Conservation (phyloP, 2,888 invertebrate species). For the Eupithecia insigniata region DNA sequence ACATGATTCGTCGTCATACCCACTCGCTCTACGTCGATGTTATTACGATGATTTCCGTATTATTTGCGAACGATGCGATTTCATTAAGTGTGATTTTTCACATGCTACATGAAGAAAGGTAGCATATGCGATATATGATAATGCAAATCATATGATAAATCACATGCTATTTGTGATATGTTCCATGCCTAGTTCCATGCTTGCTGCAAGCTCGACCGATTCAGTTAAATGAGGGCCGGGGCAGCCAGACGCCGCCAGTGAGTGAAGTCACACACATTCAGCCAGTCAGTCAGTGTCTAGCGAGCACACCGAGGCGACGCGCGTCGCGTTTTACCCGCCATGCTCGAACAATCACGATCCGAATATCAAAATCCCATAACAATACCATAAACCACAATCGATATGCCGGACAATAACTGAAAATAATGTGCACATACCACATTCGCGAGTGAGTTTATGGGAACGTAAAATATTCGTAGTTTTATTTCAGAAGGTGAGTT, state of each 20-base stretch:
- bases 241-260: slow-evolving; percentile 8
- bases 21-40: too few relatives aligned
- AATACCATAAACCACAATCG: slow-evolving; percentile 55
- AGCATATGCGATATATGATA: too few relatives aligned
- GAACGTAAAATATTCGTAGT: slow-evolving; percentile 43
- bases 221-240: slow-evolving; percentile 18
- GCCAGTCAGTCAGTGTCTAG: slow-evolving; percentile 27
- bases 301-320: slow-evolving; percentile 26
- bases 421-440: slow-evolving; percentile 43
- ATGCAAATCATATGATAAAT: too few relatives aligned
- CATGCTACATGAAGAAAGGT: too few relatives aligned
- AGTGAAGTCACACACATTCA: background rate
- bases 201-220: slow-evolving; percentile 18
- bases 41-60: too few relatives aligned
- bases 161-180: too few relatives aligned
- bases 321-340: slow-evolving; percentile 29
- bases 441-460: slow-evolving; percentile 41
- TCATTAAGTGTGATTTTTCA: too few relatives aligned
- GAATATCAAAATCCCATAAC: slow-evolving; percentile 52
- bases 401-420: slow-evolving; percentile 50
- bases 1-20: too few relatives aligned
- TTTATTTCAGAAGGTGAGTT: slow-evolving; percentile 57
- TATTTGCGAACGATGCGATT: too few relatives aligned
- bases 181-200: too few relatives aligned
- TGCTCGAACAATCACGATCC: slow-evolving; percentile 34